Conservation (phyloP, 2,113 vertebrate species). For the Setophaga petechia region DNA sequence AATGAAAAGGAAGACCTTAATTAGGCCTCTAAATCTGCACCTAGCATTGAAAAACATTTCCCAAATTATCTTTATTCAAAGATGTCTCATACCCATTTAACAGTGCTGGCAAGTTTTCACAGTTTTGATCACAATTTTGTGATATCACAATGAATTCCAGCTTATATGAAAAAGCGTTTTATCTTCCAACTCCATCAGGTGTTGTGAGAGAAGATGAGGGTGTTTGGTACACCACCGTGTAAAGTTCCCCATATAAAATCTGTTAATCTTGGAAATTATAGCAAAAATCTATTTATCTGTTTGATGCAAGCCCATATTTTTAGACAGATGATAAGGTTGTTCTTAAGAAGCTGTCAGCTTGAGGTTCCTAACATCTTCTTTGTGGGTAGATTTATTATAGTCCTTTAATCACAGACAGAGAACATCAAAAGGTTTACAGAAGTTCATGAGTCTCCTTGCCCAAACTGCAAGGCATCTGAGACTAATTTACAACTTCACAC, state of each 20-base stretch:
- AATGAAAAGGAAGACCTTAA: not conserved
- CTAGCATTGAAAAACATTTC: not conserved
- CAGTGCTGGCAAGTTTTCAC: not conserved
- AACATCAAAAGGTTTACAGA: slow-evolving; percentile 20
- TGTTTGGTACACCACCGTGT: accelerated
- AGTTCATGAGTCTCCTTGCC: not conserved
- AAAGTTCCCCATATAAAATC: not conserved
- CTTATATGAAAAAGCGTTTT: not conserved
- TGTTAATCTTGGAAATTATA: not conserved
- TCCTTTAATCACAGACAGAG: not conserved
- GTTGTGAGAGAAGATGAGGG: not conserved
- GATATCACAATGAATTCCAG: not conserved
- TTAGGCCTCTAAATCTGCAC: not conserved
- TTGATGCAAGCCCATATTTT: not conserved
- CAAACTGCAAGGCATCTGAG: not conserved
- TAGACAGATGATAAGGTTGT: not conserved
- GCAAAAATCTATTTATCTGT: not conserved
- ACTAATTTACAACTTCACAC: slow-evolving; percentile 19
- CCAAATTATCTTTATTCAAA: not conserved
- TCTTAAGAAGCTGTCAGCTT: not conserved
- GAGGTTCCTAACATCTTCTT: not conserved
- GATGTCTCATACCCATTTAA: not conserved
- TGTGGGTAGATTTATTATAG: not conserved
- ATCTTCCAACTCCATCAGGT: not conserved
- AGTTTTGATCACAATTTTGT: not conserved